Evolutionary conservation across 2,888 invertebrate species (phyloP).

Genomic region (Sesamia inferens): DNA sequence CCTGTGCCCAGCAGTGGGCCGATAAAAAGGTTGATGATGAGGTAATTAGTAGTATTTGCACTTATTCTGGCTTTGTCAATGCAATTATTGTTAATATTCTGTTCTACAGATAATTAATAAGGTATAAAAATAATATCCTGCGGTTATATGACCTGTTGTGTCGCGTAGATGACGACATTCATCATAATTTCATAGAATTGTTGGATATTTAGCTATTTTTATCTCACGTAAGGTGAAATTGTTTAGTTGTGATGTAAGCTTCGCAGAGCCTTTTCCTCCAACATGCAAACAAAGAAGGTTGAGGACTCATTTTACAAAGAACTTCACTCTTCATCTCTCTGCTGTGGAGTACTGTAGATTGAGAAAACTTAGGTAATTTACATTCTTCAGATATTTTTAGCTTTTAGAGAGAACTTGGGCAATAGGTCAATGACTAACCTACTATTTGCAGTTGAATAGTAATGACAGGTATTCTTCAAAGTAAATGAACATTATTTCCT

Average conservation of each 20-base stretch:
- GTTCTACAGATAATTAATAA: slow-evolving; percentile 14
- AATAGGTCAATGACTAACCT: slow-evolving; percentile 5
- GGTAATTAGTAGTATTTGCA: too few species aligned
- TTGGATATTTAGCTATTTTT: slow-evolving; percentile 38
- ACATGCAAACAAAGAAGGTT: slow-evolving; percentile 1
- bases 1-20: too few species aligned
- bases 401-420: too few species aligned
- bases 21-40: too few species aligned
- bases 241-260: slow-evolving; percentile 7
- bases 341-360: too few species aligned
- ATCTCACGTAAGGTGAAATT: slow-evolving; percentile 15
- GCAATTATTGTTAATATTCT: not conserved
- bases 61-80: not conserved
- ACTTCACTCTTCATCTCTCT: not conserved
- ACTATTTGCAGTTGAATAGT: not conserved
- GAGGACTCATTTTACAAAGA: not conserved
- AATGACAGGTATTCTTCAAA: not conserved
- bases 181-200: slow-evolving; percentile 46
- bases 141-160: slow-evolving; percentile 35
- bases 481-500: slow-evolving; percentile 3
- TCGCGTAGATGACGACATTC: slow-evolving; percentile 33
- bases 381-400: not conserved
- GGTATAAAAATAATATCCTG: slow-evolving; percentile 36
- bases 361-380: not conserved
- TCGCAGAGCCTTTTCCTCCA: slow-evolving; percentile 32